These are phyloP conservation scores for Trichechus manatus DNA, from an alignment of 2,113 vertebrate species.

Conservation along the genomic window DNA sequence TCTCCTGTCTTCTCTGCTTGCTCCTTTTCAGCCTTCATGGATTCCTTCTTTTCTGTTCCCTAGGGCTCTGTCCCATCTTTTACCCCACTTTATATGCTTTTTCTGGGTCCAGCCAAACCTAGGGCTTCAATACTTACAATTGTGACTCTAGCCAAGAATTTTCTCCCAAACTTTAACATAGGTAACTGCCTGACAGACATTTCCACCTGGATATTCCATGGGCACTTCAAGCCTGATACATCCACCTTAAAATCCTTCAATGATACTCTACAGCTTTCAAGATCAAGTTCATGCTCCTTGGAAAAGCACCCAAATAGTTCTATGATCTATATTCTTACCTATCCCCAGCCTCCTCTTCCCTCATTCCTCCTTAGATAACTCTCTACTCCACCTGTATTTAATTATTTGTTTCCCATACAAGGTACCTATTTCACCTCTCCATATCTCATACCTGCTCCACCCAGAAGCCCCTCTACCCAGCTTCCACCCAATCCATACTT, in stretches of 20 bases:
- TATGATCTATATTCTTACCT: not conserved
- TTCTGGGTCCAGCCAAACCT: not conserved
- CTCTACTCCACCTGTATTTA: not conserved
- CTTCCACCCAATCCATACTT: not conserved
- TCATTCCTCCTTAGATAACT: not conserved
- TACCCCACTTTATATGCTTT: not conserved
- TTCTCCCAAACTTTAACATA: not conserved
- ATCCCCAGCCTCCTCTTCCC: not conserved
- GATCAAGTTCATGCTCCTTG: not conserved
- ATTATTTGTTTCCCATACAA: not conserved
- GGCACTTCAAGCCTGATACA: not conserved
- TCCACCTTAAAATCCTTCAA: not conserved
- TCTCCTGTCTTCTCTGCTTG: not conserved
- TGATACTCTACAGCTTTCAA: not conserved
- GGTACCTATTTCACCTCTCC: not conserved
- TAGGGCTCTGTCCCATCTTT: not conserved
- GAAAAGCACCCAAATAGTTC: slow-evolving; percentile 12
- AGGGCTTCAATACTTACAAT: not conserved
- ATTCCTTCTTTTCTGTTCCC: slow-evolving; percentile 6
- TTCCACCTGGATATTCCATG: not conserved
- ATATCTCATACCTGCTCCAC: not conserved
- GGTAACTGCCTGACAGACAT: not conserved
- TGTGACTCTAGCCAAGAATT: slow-evolving; percentile 9
- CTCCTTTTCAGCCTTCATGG: not conserved
- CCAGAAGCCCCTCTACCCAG: not conserved